These are phyloP conservation scores for Amiota mariae DNA, from an alignment of 2,888 invertebrate genomes.

Conservation along the genomic window DNA sequence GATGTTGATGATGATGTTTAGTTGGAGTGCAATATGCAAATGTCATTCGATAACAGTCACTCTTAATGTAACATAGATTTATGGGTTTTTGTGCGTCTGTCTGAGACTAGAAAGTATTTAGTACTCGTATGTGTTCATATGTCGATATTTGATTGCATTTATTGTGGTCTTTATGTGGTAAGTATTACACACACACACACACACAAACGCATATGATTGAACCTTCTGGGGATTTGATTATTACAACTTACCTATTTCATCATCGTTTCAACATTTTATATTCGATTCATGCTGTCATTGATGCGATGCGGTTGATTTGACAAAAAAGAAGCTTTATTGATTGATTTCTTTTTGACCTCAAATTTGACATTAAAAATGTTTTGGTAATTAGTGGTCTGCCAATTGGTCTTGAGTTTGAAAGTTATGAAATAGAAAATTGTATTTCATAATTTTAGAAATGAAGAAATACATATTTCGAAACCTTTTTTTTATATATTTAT, in stretches of 20 bases:
- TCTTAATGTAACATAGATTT: background rate
- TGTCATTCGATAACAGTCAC: background rate
- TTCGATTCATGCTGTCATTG: background rate
- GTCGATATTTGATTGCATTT: conserved; percentile 17
- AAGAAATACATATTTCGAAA: no score
- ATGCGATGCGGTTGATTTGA: conserved; percentile 3
- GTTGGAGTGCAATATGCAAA: conserved; percentile 23
- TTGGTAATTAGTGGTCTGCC: background rate
- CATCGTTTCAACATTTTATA: background rate
- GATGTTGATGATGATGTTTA: background rate
- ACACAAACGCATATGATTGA: background rate
- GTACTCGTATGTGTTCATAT: background rate
- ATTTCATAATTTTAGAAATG: no score
- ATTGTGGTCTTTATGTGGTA: conserved; percentile 10
- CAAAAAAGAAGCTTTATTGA: background rate
- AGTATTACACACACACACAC: background rate
- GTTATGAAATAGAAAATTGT: no score
- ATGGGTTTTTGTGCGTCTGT: background rate
- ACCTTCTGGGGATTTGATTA: background rate
- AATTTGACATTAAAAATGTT: background rate
- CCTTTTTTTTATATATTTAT: no score
- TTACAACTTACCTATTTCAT: conserved; percentile 9
- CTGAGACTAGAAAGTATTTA: background rate
- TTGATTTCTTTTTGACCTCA: conserved; percentile 15
- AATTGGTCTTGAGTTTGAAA: no score